Evolutionary conservation across 1,140 invertebrate species (phyloP).

Genomic region (Leptinotarsa undecemlineata): DNA sequence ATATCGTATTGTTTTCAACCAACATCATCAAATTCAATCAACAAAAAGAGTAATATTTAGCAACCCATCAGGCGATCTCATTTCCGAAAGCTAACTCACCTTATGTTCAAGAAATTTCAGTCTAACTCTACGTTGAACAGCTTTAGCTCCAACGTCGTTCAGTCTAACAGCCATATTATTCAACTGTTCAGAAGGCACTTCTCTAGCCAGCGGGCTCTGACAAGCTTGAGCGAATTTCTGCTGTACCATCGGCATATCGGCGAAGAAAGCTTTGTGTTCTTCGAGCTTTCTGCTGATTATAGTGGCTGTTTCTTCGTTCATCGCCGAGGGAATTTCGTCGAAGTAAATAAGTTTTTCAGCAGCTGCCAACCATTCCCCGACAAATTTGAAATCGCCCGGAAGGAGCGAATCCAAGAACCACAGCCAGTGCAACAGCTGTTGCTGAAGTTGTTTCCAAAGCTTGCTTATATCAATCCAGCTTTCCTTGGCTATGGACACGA

Average conservation of each 20-base stretch:
- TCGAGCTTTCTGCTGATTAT: constrained; percentile 86
- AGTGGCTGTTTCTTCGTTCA: constrained; percentile 85
- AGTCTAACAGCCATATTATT: constrained; percentile 78
- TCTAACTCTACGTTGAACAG: constrained; percentile 75
- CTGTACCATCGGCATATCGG: constrained; percentile 74
- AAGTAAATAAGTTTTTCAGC: constrained; percentile 83
- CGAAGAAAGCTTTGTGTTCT: constrained; percentile 88
- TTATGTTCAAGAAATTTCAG: constrained; percentile 91
- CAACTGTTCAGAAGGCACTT: constrained; percentile 77
- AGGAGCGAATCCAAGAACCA: constrained; percentile 82
- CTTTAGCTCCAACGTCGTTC: constrained; percentile 69
- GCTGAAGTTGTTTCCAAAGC: constrained; percentile 77
- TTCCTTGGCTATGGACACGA: constrained; percentile 77
- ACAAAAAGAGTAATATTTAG: no score
- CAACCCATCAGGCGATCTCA: not conserved
- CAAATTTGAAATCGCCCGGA: constrained; percentile 64
- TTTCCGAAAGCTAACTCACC: constrained; percentile 49
- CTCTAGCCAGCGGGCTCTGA: constrained; percentile 62
- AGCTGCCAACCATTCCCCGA: constrained; percentile 87
- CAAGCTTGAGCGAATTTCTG: constrained; percentile 75
- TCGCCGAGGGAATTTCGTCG: constrained; percentile 77
- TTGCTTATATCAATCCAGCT: constrained; percentile 77
- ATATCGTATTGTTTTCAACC: no score
- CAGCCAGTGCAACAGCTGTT: constrained; percentile 80
- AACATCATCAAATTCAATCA: no score